A percentile compares a stretch with the other conserved stretches of the same genome.
phyloP scores from a whole-genome alignment of 2,888 invertebrate species.

The Villa cingulata region DNA sequence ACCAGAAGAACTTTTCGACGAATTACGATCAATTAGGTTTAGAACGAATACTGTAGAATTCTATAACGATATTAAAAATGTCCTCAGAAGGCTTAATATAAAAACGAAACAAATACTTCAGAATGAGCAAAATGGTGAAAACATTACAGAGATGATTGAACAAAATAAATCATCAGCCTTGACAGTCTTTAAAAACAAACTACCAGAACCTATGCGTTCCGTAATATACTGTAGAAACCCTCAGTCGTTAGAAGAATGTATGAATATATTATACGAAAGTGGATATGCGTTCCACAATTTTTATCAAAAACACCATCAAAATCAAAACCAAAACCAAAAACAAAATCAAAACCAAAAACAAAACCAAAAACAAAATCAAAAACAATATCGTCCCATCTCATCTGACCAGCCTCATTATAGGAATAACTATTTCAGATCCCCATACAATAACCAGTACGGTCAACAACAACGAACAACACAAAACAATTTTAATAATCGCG shows the following conservation, averaged over 20 bases:
- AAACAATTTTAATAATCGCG: too few species aligned
- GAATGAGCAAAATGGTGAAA: not conserved
- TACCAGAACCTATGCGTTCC: slow-evolving; percentile 3
- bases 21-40: slow-evolving; percentile 1
- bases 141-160: not conserved
- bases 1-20: slow-evolving; percentile 4
- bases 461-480: too few species aligned
- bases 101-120: slow-evolving; percentile 2
- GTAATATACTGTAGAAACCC: not conserved
- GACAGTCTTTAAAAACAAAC: slow-evolving; percentile 3
- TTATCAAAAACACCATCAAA: not conserved
- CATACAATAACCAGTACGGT: too few species aligned
- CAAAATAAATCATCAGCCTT: not conserved
- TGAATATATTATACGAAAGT: not conserved
- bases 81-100: not conserved
- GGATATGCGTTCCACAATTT: not conserved
- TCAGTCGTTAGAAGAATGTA: not conserved
- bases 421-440: too few species aligned
- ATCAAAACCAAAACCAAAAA: too few species aligned
- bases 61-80: not conserved
- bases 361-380: too few species aligned
- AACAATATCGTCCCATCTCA: too few species aligned
- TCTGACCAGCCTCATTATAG: too few species aligned
- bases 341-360: too few species aligned
- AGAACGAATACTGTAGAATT: slow-evolving; percentile 4